Base-by-base conservation (phyloP, 2,797 vertebrate species). In the Vireo griseus region DNA sequence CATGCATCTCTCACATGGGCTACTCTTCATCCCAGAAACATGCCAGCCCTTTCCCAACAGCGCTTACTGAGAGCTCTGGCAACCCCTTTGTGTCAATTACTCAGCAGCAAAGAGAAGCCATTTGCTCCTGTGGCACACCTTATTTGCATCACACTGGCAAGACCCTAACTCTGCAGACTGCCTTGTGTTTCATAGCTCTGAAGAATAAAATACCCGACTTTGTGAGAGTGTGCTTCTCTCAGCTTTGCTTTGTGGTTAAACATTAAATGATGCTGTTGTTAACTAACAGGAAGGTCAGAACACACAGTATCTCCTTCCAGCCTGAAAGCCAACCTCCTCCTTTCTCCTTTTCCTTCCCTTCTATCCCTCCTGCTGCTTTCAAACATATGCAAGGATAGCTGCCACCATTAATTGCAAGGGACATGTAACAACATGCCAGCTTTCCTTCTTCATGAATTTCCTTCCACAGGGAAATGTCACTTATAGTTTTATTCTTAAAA, bases 91-190 rank as follows among this genome's bases (percentile, higher is more conserved):
- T 11, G 39, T 68, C 63, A 86, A 85, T 80, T 88, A 83, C 71
- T 86, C 58, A 66, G 74, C 77, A 94, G 79, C 47, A 89, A 76
- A 91, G 84, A 87, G 69, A 96, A 87, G 79, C 84, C 45, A 86
- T 91, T 95, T 91, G 65, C 63, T 94, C 68, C 65, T 55, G 54
- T 59, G 62, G 37, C 77, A 95, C 42, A 80, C 47, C 79, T 82
- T 57, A 63, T 76, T 86, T 87, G 71, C 86, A 94, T 79, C 86
- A 90, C 74, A 63, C 58, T 61, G 44, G 75, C 73, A 82, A 93
- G 68, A 85, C 69, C 54, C 69, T 76, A 77, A 82, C 40, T 76
- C 58, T 76, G 45, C 51, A 54, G 39, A 55, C 42, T 87, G 77
- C 45, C 66, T 84, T 73, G 51, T 90, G 9, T 44, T 88, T 54